These are phyloP conservation scores for Xylota segnis DNA, from an alignment of 2,888 invertebrate species.

Conservation along the genomic window DNA sequence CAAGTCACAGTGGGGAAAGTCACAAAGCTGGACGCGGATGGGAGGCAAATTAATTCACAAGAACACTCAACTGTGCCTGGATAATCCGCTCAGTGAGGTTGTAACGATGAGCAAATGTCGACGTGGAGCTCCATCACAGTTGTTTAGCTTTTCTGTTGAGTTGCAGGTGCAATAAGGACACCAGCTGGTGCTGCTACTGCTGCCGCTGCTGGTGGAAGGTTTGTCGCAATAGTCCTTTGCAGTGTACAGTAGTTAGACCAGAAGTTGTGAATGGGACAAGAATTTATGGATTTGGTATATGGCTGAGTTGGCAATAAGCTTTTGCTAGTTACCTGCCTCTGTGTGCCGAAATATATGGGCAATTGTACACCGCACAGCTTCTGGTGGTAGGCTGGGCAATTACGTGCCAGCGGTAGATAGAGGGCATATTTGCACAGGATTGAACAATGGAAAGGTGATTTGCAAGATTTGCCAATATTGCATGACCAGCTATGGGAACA, in stretches of 20 bases:
- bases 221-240: constrained; percentile 34
- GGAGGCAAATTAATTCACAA: constrained; percentile 81
- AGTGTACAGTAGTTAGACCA: neutral
- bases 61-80: constrained; percentile 81
- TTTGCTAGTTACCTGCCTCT: constrained; percentile 32
- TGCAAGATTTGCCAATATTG: neutral
- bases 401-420: neutral
- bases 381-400: constrained; percentile 70
- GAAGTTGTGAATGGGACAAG: constrained; percentile 11
- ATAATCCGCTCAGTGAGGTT: constrained; percentile 80
- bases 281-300: constrained; percentile 55
- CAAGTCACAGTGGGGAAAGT: constrained; percentile 36
- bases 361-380: constrained; percentile 55
- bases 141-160: constrained; percentile 83
- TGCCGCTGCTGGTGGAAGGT: constrained; percentile 77
- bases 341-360: constrained; percentile 42
- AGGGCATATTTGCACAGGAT: constrained; percentile 1
- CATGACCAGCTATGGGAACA: neutral
- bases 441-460: constrained; percentile 29
- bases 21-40: constrained; percentile 81
- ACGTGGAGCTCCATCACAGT: constrained; percentile 80
- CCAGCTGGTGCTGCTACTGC: no score
- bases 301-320: constrained; percentile 36
- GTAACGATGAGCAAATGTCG: constrained; percentile 81
- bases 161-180: constrained; percentile 77